These are phyloP conservation scores for Plotosus lineatus DNA, from an alignment of 2,113 vertebrate genomes.

Conservation along the genomic window DNA sequence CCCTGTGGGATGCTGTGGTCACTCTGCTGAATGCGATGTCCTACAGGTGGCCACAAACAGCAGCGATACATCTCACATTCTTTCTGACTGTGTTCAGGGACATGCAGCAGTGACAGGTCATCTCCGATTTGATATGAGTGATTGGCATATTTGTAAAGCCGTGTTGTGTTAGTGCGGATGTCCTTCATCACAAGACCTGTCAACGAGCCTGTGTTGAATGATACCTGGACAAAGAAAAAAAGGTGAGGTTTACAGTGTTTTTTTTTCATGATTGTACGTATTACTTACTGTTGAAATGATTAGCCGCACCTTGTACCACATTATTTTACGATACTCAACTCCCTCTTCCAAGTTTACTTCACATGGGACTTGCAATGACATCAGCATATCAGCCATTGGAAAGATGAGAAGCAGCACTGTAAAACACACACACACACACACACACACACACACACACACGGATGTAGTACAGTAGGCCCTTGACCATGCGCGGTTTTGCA, in stretches of 20 bases:
- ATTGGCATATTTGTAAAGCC: constrained; percentile 32
- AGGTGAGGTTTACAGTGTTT: not conserved
- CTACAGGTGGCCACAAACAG: constrained; percentile 47
- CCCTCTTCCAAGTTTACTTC: constrained; percentile 12
- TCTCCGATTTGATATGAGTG: constrained; percentile 28
- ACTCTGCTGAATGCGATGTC: constrained; percentile 42
- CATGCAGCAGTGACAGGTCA: constrained; percentile 36
- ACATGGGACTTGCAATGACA: constrained; percentile 35
- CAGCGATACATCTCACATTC: constrained; percentile 46
- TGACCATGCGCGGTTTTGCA: too few relatives aligned
- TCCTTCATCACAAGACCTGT: constrained; percentile 43
- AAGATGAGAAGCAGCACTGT: constrained; percentile 21
- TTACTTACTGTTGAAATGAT: not conserved
- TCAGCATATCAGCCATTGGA: not conserved
- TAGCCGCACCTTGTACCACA: constrained; percentile 52
- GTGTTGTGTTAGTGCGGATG: constrained; percentile 31
- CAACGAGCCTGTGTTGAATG: not conserved
- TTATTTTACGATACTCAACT: constrained; percentile 46
- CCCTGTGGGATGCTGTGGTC: constrained; percentile 36
- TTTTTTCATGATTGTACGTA: not conserved
- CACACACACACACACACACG: not conserved
- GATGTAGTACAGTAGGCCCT: too few relatives aligned
- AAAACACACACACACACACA: not conserved
- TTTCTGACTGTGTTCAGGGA: not conserved
- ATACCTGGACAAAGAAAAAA: constrained; percentile 1